phyloP scores from a whole-genome alignment of 2,113 vertebrate species.

The Tor tambroides region DNA sequence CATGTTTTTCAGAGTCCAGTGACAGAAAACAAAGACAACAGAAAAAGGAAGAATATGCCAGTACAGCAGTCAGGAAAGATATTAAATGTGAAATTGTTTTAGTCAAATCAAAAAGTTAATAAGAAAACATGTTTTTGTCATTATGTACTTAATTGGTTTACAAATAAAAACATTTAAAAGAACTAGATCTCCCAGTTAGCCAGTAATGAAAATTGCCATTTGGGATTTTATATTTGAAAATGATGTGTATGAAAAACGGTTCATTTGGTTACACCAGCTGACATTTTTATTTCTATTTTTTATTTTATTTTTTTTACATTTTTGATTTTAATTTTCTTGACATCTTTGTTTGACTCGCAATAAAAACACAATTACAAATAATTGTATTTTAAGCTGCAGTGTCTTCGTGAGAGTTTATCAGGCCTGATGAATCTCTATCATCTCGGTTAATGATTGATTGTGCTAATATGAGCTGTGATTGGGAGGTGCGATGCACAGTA shows the following conservation, averaged over 20 bases:
- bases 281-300: background rate
- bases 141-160: background rate
- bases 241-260: background rate
- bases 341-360: background rate
- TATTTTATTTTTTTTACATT: background rate
- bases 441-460: conserved; percentile 21
- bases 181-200: background rate
- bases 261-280: background rate
- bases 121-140: background rate
- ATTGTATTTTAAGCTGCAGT: background rate
- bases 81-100: background rate
- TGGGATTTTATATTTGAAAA: background rate
- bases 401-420: too few species aligned
- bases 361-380: background rate
- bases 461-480: conserved; percentile 37
- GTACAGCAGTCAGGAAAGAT: background rate
- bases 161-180: background rate
- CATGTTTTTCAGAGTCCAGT: background rate
- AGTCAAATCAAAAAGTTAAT: background rate
- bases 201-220: background rate
- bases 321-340: background rate
- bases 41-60: background rate
- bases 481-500: conserved; percentile 12
- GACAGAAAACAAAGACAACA: too few species aligned
- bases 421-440: too few species aligned